These are phyloP conservation scores for Petromus typicus DNA, from an alignment of 2,113 vertebrate species.

Conservation along the genomic window DNA sequence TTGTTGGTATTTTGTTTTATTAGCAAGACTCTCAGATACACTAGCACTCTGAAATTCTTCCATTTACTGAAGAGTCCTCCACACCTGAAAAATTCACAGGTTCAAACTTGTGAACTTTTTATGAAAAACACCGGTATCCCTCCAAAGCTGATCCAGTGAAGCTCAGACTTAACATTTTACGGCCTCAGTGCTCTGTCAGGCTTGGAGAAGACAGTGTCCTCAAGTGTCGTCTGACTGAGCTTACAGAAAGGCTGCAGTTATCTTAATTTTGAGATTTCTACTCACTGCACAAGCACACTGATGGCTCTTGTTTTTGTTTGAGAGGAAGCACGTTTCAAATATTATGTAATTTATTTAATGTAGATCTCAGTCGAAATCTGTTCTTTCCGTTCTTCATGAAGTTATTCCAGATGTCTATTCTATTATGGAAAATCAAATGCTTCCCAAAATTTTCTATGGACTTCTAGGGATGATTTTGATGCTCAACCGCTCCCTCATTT, in stretches of 20 bases:
- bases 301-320: not conserved
- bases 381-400: not conserved
- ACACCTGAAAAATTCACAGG: not conserved
- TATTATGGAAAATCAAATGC: not conserved
- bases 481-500: not conserved
- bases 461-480: not conserved
- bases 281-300: not conserved
- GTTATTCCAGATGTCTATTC: slow-evolving; percentile 24
- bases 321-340: slow-evolving; percentile 4
- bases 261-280: not conserved
- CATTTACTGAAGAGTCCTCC: slow-evolving; percentile 17
- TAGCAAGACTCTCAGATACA: not conserved
- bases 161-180: slow-evolving; percentile 15
- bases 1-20: not conserved
- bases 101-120: slow-evolving; percentile 45
- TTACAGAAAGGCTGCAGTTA: not conserved
- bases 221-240: not conserved
- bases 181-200: not conserved
- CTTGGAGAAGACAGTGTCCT: not conserved
- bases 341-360: slow-evolving; percentile 17
- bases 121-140: not conserved
- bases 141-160: not conserved
- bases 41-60: slow-evolving; percentile 8
- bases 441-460: not conserved
- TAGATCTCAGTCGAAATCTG: not conserved